Evolutionary conservation across 1,140 invertebrate species (phyloP).

Genomic region (Thrips palmi): DNA sequence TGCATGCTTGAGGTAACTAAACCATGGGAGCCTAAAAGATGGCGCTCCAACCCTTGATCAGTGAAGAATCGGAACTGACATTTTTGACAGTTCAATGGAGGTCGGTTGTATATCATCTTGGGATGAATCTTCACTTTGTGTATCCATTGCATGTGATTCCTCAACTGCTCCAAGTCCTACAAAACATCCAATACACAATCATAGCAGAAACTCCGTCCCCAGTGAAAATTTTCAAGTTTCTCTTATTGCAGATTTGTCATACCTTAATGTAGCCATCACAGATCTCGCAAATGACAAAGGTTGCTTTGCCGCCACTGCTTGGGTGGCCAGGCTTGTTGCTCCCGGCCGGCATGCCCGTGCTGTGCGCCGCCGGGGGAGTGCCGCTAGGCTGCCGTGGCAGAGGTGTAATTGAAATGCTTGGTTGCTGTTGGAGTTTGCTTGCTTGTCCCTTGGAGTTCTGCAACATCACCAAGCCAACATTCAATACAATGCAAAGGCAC

Average conservation of each 20-base stretch:
- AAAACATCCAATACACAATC: too few species aligned
- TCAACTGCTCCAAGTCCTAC: constrained; percentile 68
- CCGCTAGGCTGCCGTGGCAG: constrained; percentile 43
- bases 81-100: constrained; percentile 87
- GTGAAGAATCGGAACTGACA: constrained; percentile 79
- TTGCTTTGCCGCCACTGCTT: constrained; percentile 42
- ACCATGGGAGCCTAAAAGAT: constrained; percentile 81
- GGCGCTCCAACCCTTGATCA: constrained; percentile 72
- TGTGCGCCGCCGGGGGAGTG: constrained; percentile 23
- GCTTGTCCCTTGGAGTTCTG: too few species aligned
- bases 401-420: constrained; percentile 82
- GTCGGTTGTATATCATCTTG: constrained; percentile 88
- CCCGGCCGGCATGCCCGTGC: constrained; percentile 26
- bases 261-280: constrained; percentile 87
- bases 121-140: constrained; percentile 93
- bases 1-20: constrained; percentile 91
- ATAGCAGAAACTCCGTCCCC: too few species aligned
- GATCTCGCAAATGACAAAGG: constrained; percentile 87
- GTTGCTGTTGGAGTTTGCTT: constrained; percentile 41
- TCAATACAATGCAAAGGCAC: too few species aligned
- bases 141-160: constrained; percentile 92
- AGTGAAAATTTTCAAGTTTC: too few species aligned
- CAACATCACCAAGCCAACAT: too few species aligned
- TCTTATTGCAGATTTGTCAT: too few species aligned
- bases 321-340: constrained; percentile 24